Evolutionary conservation across 92 coral and sea anemone genomes (phyloP).

Genomic region (Umimayanthus kanabou): DNA sequence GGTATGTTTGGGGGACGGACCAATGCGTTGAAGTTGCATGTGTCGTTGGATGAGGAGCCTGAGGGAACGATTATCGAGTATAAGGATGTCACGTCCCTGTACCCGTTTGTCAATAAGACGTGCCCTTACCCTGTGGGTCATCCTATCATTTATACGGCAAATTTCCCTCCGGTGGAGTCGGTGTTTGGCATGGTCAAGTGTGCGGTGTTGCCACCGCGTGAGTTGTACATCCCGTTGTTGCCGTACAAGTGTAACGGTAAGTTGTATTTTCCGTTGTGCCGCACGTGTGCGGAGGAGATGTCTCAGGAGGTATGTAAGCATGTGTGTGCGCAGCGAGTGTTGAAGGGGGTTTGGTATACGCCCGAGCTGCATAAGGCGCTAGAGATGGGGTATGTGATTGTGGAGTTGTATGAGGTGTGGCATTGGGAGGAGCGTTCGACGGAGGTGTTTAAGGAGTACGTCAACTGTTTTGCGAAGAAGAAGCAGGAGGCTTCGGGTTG

Average conservation of each 20-base stretch:
- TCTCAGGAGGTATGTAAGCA: slow-evolving; percentile 46
- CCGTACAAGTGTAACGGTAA: not conserved
- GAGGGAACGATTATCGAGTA: not conserved
- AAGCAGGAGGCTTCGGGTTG: too few relatives aligned
- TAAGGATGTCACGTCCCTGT: too few relatives aligned
- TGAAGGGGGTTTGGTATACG: slow-evolving; percentile 54
- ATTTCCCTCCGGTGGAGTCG: too few relatives aligned
- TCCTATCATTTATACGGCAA: too few relatives aligned
- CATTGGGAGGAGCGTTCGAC: slow-evolving; percentile 35
- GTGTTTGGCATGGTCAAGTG: not conserved
- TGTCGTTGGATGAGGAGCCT: not conserved
- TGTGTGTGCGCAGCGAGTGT: slow-evolving; percentile 37
- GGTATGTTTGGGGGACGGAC: not conserved
- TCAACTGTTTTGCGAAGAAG: too few relatives aligned
- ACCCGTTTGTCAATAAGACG: not conserved
- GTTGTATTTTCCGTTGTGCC: slow-evolving; percentile 50
- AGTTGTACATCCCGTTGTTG: not conserved
- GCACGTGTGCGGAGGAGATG: slow-evolving; percentile 35
- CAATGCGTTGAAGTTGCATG: not conserved
- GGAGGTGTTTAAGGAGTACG: not conserved
- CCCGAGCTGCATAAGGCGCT: slow-evolving; percentile 49
- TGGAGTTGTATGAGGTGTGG: slow-evolving; percentile 10
- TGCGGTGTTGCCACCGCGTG: not conserved
- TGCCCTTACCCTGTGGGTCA: not conserved
- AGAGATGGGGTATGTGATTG: slow-evolving; percentile 41